A percentile compares a stretch with the other conserved stretches of the same genome.
Conservation (phyloP, 2,113 vertebrate genomes). For the Uria aalge region DNA sequence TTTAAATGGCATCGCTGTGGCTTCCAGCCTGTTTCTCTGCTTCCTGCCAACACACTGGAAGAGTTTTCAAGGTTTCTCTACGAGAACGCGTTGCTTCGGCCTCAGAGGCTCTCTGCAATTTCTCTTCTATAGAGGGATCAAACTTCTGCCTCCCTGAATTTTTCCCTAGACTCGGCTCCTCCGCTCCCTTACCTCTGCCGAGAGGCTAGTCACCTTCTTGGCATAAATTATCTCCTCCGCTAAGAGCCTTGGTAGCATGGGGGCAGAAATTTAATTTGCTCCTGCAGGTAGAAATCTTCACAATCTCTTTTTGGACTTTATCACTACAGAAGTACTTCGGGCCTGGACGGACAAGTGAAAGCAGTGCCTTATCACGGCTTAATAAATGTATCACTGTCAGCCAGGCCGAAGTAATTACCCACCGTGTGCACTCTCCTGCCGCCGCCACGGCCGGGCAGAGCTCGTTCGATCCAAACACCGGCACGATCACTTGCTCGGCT, state of each 20-base stretch:
- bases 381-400: neutral
- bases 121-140: neutral
- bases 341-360: neutral
- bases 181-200: neutral
- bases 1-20: neutral
- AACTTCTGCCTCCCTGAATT: neutral
- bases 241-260: neutral
- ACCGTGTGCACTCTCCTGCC: neutral
- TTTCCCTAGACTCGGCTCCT: neutral
- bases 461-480: neutral
- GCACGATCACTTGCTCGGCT: fast-evolving
- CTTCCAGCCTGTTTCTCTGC: neutral
- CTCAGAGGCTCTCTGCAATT: neutral
- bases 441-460: fast-evolving
- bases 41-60: neutral
- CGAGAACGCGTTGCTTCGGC: neutral
- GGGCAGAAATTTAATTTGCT: neutral
- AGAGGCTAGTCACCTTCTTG: neutral
- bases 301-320: neutral
- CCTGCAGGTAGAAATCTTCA: neutral
- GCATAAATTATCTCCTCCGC: neutral
- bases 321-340: neutral
- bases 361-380: neutral
- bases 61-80: neutral
- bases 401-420: neutral